Evolutionary conservation across 2,888 invertebrate species (phyloP).

Genomic region (Lepidocyrtoides sp.): DNA sequence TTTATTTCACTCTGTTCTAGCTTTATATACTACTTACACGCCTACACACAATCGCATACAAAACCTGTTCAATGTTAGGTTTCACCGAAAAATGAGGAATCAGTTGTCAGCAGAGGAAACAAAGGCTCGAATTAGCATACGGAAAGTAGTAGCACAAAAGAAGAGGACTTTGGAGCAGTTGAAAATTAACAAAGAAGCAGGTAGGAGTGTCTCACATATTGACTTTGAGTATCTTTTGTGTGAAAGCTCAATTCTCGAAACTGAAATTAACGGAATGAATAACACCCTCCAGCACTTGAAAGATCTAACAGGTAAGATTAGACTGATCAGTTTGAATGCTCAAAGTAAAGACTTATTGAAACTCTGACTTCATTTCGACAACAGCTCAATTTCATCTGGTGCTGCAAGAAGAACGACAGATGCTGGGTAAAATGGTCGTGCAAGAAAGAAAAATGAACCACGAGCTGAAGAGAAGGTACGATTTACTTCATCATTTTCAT

Average conservation of each 20-base stretch:
- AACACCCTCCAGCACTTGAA: constrained; percentile 70
- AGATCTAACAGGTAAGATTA: constrained; percentile 57
- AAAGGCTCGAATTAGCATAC: constrained; percentile 69
- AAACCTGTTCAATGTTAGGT: neutral
- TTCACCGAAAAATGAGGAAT: constrained; percentile 73
- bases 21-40: neutral
- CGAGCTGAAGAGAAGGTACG: constrained; percentile 53
- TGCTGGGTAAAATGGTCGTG: constrained; percentile 52
- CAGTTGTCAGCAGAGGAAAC: constrained; percentile 74
- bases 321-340: too few relatives aligned
- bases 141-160: constrained; percentile 65
- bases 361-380: neutral
- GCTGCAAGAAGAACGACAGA: constrained; percentile 62
- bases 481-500: constrained; percentile 67
- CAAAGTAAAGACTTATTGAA: neutral
- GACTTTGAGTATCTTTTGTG: constrained; percentile 75
- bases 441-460: constrained; percentile 58
- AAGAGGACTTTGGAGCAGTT: constrained; percentile 70
- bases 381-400: constrained; percentile 67
- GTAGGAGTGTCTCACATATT: constrained; percentile 71
- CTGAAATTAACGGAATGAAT: constrained; percentile 77
- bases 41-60: neutral
- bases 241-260: constrained; percentile 69
- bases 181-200: constrained; percentile 67
- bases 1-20: neutral